Percentiles rank a stretch among this genome's conserved stretches.
Conservation (phyloP, 37 sponge, comb jelly and placozoan genomes). For the Ianthella basta region DNA sequence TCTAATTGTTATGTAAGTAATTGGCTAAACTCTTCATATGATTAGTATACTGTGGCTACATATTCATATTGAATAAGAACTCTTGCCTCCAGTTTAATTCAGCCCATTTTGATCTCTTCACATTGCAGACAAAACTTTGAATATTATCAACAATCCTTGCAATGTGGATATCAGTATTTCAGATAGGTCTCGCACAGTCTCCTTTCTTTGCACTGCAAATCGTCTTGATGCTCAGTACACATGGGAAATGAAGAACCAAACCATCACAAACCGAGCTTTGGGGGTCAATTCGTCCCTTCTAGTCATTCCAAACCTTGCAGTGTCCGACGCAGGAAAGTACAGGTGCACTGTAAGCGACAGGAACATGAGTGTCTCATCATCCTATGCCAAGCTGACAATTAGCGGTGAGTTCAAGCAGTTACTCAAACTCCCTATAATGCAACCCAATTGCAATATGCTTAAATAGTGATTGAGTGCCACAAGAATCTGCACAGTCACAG, state of each 20-base stretch:
- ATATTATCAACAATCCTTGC: neutral
- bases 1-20: too few relatives aligned
- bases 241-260: conserved; percentile 23
- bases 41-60: too few relatives aligned
- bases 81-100: too few relatives aligned
- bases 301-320: conserved; percentile 26
- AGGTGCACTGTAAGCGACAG: neutral
- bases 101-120: neutral
- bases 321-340: conserved; percentile 2
- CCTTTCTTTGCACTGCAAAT: conserved; percentile 2
- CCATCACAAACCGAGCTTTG: neutral
- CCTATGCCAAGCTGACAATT: conserved; percentile 1
- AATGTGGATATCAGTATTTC: conserved; percentile 5
- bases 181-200: neutral
- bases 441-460: too few relatives aligned
- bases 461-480: too few relatives aligned
- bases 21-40: too few relatives aligned
- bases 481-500: too few relatives aligned
- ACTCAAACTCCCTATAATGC: neutral
- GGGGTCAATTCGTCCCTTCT: conserved; percentile 1
- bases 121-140: neutral
- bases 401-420: neutral
- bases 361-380: neutral
- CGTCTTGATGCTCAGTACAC: neutral
- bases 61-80: too few relatives aligned